Base-by-base conservation (phyloP, 1,140 invertebrate species). In the Apocrypta bakeri region DNA sequence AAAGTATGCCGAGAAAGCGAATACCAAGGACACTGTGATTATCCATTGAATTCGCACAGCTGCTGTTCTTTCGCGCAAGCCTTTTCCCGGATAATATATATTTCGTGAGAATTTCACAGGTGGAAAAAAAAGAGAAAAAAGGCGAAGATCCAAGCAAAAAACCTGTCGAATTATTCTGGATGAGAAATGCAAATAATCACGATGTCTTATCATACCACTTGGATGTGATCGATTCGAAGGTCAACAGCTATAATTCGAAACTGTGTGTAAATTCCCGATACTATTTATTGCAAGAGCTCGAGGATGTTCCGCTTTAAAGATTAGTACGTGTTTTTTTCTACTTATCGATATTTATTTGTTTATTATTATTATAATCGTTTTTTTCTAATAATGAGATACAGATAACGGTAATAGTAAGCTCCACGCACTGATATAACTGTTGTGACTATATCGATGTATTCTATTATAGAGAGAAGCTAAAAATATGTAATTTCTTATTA, bases 11-110 rank as follows among this genome's bases (percentile, higher is more conserved):
- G 68, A 29, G 68, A 56, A 56, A 71, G 68, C 68, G 68, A 71
- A 71, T 71, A n/a, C 68, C 68, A 71, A 71, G 68, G 68, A 11
- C 68, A 66, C 63, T 66, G 63, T 29, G 63, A 66, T 29, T 66
- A 25, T 21, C 63, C 25, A 56, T 17, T 56, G 48, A 56, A 56
- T 56, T 21, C 21, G 48, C 21, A 56, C 48, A 56, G 48, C 48
- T 56, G 48, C 48, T 56, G 25, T 29, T 11, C 17, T 11, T 8
- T 8, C 24, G 8, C 24, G 63, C 63, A 24, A 6, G 24, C 2
- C 63, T 25, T 11, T 9, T 66, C n/a, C 27, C 63, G 63, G 25
- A 8, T 25, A 29, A 66, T 66, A 27, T 4, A 66, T 66, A 27
- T 64, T 25, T 2, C 63, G 17, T 14, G 63, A 66, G 1, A 66